Evolutionary conservation across 2,888 invertebrate genomes (phyloP).

Genomic region (Caenorhabditis panamensis): DNA sequence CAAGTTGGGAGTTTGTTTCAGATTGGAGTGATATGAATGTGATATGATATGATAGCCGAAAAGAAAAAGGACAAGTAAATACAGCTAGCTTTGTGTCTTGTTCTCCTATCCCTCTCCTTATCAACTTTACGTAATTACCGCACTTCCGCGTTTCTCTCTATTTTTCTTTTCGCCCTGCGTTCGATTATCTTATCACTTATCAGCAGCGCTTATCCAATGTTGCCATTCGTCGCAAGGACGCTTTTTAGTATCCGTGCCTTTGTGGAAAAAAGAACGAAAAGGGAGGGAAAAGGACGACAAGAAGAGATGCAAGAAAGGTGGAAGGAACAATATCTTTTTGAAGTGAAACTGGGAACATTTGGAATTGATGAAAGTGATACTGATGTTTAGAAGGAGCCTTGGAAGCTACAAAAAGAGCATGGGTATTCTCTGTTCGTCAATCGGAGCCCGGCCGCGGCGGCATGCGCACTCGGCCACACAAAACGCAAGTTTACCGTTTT

Average conservation of each 20-base stretch:
- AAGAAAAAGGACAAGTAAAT: constrained; percentile 6
- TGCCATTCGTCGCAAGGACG: constrained; percentile 4
- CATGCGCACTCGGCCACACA: too few relatives aligned
- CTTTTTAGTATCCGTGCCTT: not conserved
- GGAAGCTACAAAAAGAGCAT: too few relatives aligned
- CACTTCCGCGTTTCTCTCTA: constrained; percentile 35
- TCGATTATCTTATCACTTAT: constrained; percentile 42
- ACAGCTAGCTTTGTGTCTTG: not conserved
- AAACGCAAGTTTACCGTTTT: too few relatives aligned
- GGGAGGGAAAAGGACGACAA: not conserved
- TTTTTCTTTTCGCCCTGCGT: constrained; percentile 19
- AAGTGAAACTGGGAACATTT: too few relatives aligned
- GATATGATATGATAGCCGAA: constrained; percentile 1
- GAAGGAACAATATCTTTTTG: not conserved
- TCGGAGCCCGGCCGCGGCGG: too few relatives aligned
- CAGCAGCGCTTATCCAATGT: constrained; percentile 31
- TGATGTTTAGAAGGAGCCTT: too few relatives aligned
- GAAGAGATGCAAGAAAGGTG: not conserved
- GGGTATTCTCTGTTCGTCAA: too few relatives aligned
- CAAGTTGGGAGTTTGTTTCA: not conserved
- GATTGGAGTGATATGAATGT: not conserved
- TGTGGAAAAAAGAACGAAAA: not conserved
- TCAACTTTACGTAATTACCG: constrained; percentile 35
- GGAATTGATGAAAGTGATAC: not conserved
- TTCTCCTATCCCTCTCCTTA: constrained; percentile 4